phyloP scores from a whole-genome alignment of 2,113 vertebrate species.

The Nettapus auritus region DNA sequence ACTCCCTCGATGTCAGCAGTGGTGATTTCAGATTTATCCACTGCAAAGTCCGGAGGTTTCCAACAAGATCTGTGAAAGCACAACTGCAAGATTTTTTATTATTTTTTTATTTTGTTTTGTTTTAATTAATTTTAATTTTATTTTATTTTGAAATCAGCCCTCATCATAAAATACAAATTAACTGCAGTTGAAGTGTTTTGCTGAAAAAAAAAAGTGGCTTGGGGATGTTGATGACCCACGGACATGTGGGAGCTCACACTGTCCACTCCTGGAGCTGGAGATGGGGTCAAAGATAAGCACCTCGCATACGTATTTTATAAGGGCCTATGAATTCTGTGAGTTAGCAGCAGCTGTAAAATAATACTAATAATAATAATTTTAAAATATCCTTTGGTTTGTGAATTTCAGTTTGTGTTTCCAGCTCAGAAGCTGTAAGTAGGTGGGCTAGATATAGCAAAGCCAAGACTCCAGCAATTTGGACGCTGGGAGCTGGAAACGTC shows the following conservation, averaged over 20 bases:
- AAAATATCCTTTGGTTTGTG: not conserved
- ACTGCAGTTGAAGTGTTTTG: not conserved
- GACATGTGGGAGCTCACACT: accelerated
- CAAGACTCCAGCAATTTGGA: not conserved
- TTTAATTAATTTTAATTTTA: not conserved
- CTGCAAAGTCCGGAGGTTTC: not conserved
- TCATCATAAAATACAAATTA: not conserved
- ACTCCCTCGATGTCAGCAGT: not conserved
- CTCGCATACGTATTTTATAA: accelerated
- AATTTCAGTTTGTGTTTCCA: not conserved
- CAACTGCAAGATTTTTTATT: too few relatives aligned
- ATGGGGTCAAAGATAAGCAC: not conserved
- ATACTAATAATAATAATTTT: too few relatives aligned
- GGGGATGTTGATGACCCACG: accelerated
- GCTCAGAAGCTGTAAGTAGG: not conserved
- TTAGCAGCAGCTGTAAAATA: not conserved
- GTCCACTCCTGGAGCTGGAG: not conserved
- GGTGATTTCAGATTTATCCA: accelerated
- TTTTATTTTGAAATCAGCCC: not conserved
- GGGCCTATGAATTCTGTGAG: not conserved
- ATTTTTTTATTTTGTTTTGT: not conserved
- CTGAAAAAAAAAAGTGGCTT: not conserved
- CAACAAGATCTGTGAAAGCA: not conserved
- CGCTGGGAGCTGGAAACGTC: not conserved
- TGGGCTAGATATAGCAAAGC: not conserved